A percentile compares a stretch with the other conserved stretches of the same genome.
Conservation (phyloP, 2,888 invertebrate species). For the Limenitis camilla region DNA sequence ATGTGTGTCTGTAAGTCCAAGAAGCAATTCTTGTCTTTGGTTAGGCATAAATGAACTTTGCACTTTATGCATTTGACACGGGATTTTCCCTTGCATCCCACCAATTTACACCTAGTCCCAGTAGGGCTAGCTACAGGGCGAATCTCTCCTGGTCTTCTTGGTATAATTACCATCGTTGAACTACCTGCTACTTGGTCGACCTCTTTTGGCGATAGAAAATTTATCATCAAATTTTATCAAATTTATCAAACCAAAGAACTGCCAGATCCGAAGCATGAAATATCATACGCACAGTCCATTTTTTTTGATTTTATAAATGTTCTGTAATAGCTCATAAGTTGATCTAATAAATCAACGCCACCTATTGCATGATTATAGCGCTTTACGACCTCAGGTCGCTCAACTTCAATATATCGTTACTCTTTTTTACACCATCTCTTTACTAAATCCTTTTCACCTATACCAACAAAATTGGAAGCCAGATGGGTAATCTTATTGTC, state of each 20-base stretch:
- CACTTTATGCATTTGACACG: constrained; percentile 30
- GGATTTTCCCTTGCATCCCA: constrained; percentile 28
- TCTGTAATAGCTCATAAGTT: constrained; percentile 35
- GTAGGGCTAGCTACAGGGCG: constrained; percentile 27
- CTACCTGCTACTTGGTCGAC: constrained; percentile 28
- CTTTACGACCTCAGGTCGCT: constrained; percentile 30
- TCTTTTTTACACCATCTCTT: constrained; percentile 27
- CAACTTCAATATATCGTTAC: constrained; percentile 24
- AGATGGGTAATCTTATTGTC: constrained; percentile 28
- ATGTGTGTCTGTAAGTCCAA: too few species aligned
- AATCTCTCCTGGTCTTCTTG: constrained; percentile 29
- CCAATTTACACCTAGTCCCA: constrained; percentile 28
- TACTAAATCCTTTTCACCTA: constrained; percentile 26
- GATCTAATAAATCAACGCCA: constrained; percentile 34
- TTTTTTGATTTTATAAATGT: constrained; percentile 35
- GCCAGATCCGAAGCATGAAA: constrained; percentile 30
- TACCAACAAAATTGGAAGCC: constrained; percentile 30
- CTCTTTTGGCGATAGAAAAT: constrained; percentile 26
- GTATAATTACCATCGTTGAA: constrained; percentile 22
- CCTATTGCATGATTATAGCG: constrained; percentile 37
- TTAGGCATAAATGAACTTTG: constrained; percentile 29
- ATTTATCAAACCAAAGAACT: too few species aligned
- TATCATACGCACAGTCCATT: constrained; percentile 35
- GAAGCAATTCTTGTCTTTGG: constrained; percentile 30
- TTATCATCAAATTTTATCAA: constrained; percentile 31